A percentile compares a stretch with the other conserved stretches of the same genome.
Evolutionary conservation across 2,113 vertebrate species (phyloP).

Genomic region (Triplophysa rosa): DNA sequence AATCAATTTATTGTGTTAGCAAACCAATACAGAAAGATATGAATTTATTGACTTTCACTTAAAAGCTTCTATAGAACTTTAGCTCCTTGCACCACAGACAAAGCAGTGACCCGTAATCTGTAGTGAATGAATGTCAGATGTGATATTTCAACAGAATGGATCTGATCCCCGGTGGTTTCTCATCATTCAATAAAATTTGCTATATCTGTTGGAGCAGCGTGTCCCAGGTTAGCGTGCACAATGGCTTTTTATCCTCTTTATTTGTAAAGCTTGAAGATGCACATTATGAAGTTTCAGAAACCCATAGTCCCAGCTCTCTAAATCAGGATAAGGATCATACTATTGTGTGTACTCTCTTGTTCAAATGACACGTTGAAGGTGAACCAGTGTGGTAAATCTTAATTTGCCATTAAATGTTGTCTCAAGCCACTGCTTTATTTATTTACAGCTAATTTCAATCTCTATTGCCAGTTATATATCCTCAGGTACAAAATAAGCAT

Average conservation of each 20-base stretch:
- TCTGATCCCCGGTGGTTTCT: not conserved
- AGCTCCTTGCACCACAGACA: not conserved
- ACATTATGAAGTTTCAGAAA: not conserved
- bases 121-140: conserved; percentile 31
- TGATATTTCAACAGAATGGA: conserved; percentile 9
- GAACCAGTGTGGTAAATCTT: not conserved
- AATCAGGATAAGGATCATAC: not conserved
- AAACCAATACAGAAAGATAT: not conserved
- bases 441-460: not conserved
- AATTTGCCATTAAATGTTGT: not conserved
- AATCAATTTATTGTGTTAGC: not conserved
- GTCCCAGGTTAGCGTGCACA: conserved; percentile 39
- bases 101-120: not conserved
- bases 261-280: conserved; percentile 8
- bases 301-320: not conserved
- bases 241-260: not conserved
- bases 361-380: not conserved
- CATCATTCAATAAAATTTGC: conserved; percentile 42
- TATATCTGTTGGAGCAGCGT: not conserved
- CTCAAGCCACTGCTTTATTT: not conserved
- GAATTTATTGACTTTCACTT: conserved; percentile 10
- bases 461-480: not conserved
- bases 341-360: not conserved
- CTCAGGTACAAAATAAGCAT: not conserved
- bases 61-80: not conserved